Evolutionary conservation across 92 coral and sea anemone species (phyloP).

Genomic region (Isaurus tuberculatus): DNA sequence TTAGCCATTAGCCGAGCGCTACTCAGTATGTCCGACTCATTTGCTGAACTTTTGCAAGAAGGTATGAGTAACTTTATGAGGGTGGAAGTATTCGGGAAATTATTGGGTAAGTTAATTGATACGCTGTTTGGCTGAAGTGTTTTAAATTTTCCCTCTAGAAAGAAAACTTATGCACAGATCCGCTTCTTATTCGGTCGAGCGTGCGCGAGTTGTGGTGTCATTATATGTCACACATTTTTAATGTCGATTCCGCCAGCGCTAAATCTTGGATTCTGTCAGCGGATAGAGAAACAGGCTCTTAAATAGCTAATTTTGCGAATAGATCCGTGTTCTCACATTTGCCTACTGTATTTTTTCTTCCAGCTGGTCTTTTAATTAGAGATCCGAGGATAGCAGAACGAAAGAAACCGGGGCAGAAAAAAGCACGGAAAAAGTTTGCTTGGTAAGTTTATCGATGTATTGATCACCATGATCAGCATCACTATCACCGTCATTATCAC

Average conservation of each 20-base stretch:
- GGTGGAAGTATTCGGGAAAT: no score
- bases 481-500: neutral
- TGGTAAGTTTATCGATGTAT: constrained; percentile 66
- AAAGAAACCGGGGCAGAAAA: constrained; percentile 97
- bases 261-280: no score
- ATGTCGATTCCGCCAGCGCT: no score
- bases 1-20: constrained; percentile 95
- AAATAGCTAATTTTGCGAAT: neutral
- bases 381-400: constrained; percentile 91
- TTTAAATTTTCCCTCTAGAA: no score
- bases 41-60: constrained; percentile 71
- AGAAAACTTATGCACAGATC: no score
- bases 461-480: neutral
- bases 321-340: neutral
- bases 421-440: constrained; percentile 99
- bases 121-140: no score
- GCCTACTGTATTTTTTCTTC: neutral
- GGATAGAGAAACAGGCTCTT: neutral
- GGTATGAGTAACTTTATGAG: no score
- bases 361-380: constrained; percentile 88
- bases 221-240: no score
- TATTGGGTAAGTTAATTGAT: no score
- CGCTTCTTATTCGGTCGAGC: no score
- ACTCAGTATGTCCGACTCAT: constrained; percentile 78
- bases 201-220: no score